A percentile compares a stretch with the other conserved stretches of the same genome.
Conservation (phyloP, 2,888 invertebrate genomes). For the Lutraria lutraria region DNA sequence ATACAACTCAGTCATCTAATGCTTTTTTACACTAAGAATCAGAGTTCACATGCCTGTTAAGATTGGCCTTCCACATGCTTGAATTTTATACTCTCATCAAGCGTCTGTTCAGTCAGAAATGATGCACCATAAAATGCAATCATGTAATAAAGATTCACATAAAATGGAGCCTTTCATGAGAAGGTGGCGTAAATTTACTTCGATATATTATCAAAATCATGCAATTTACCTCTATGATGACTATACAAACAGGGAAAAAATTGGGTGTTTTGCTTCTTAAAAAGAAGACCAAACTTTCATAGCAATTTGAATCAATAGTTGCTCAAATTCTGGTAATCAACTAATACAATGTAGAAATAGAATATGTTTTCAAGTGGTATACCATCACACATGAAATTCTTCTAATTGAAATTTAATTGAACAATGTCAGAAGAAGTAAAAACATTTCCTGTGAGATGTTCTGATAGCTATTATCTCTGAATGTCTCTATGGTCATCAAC, state of each 20-base stretch:
- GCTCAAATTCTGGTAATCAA: not conserved
- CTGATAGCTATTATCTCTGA: not conserved
- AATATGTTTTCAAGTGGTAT: too few species aligned
- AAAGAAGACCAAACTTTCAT: not conserved
- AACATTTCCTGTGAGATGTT: too few species aligned
- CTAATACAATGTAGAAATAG: not conserved
- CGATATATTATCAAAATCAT: constrained; percentile 27
- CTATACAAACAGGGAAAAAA: not conserved
- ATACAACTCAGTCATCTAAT: not conserved
- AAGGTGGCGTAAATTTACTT: constrained; percentile 14
- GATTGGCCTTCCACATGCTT: not conserved
- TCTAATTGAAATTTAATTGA: too few species aligned
- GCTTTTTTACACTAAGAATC: not conserved
- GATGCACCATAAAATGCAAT: constrained; percentile 18
- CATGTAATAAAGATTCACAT: constrained; percentile 10
- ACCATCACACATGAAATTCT: too few species aligned
- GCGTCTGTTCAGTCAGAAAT: not conserved
- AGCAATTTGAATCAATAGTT: not conserved
- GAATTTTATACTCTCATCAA: constrained; percentile 20
- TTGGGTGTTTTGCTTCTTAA: not conserved
- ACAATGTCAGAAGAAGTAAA: too few species aligned
- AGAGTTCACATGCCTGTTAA: not conserved
- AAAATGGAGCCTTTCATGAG: constrained; percentile 1
- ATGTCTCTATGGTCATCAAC: not conserved
- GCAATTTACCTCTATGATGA: not conserved